Evolutionary conservation across 2,888 invertebrate species (phyloP).

Genomic region (Amblyjoppa fuscipennis): DNA sequence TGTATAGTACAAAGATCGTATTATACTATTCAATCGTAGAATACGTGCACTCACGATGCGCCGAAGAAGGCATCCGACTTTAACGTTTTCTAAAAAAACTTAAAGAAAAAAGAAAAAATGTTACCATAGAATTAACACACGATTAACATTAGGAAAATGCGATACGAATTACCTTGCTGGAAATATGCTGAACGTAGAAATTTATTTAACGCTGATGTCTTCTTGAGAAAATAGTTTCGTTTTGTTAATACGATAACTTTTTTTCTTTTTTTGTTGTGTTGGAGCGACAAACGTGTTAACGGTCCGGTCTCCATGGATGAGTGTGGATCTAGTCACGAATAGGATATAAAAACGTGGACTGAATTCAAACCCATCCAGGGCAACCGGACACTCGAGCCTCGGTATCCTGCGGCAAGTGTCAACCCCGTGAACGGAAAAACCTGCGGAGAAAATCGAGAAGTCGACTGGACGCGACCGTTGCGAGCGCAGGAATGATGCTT

Average conservation of each 20-base stretch:
- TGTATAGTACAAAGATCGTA: neutral
- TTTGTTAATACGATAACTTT: neutral
- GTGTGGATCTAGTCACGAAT: conserved; percentile 93
- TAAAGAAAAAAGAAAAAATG: neutral
- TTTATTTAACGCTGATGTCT: neutral
- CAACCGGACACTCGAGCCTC: conserved; percentile 71
- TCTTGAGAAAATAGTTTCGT: neutral
- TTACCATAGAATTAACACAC: neutral
- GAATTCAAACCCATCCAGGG: conserved; percentile 91
- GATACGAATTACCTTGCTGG: neutral
- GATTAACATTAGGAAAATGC: too few relatives aligned
- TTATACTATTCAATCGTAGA: neutral
- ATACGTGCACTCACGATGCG: neutral
- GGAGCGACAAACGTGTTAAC: conserved; percentile 36
- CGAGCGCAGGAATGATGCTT: conserved; percentile 69
- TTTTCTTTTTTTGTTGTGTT: conserved; percentile 31
- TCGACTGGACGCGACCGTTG: conserved; percentile 60
- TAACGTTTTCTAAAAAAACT: conserved; percentile 4
- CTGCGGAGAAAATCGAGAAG: conserved; percentile 19
- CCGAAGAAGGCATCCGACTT: neutral
- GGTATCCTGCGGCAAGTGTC: conserved; percentile 47
- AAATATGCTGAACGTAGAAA: conserved; percentile 1
- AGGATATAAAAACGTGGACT: conserved; percentile 88
- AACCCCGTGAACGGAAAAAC: conserved; percentile 42
- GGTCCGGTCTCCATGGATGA: conserved; percentile 90